phyloP scores from a whole-genome alignment of 2,113 vertebrate species.

The Stegastes partitus region DNA sequence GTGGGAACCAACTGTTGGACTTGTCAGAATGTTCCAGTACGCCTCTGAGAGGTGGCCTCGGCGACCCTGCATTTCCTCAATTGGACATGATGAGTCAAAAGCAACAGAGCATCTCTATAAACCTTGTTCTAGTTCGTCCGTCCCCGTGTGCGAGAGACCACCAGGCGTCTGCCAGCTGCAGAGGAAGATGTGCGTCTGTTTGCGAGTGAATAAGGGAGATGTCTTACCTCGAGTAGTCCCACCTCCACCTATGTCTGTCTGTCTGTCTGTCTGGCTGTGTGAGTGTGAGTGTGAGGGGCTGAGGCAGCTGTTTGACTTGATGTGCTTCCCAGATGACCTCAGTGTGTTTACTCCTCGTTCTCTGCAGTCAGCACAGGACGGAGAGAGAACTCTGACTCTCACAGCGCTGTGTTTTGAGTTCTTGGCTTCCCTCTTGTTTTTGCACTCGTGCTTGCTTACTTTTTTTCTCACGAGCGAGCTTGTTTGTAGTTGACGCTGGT shows the following conservation, averaged over 20 bases:
- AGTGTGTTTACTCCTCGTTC: slow-evolving; percentile 59
- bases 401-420: slow-evolving; percentile 26
- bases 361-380: slow-evolving; percentile 47
- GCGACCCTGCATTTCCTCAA: slow-evolving; percentile 11
- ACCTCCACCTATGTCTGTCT: slow-evolving; percentile 43
- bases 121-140: slow-evolving; percentile 37
- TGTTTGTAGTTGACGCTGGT: slow-evolving; percentile 25
- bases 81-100: slow-evolving; percentile 24
- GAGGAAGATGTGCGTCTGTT: slow-evolving; percentile 2
- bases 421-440: slow-evolving; percentile 33
- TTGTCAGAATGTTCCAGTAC: background rate
- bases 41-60: background rate
- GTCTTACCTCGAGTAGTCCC: slow-evolving; percentile 49
- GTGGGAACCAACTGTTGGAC: background rate
- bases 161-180: slow-evolving; percentile 34
- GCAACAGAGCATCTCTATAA: background rate
- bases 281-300: slow-evolving; percentile 34
- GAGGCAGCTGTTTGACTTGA: slow-evolving; percentile 72
- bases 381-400: slow-evolving; percentile 26
- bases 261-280: no score
- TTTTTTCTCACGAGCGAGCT: slow-evolving; percentile 20
- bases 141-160: slow-evolving; percentile 30
- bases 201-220: slow-evolving; percentile 1
- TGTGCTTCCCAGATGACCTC: slow-evolving; percentile 72
- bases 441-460: slow-evolving; percentile 2